Evolutionary conservation across 2,113 vertebrate species (phyloP).

Genomic region (rabbit (Oryctolagus cuniculus)): mOryCun1.1 NC_091439.1:39645501-39646000

Average conservation of each 20-base stretch:
- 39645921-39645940: neutral
- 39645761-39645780: conserved; percentile 58
- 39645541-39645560: neutral
- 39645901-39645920: neutral
- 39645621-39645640: neutral
- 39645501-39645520: neutral
- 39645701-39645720: conserved; percentile 46
- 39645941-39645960: neutral
- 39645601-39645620: neutral
- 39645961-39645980: neutral
- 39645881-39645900: conserved; percentile 30
- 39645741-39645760: neutral
- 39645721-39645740: neutral
- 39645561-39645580: neutral
- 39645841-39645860: conserved; percentile 43
- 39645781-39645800: conserved; percentile 37
- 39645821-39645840: conserved; percentile 50
- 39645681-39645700: conserved; percentile 27
- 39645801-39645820: neutral
- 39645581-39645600: neutral
- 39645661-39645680: neutral
- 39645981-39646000: neutral
- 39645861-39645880: conserved; percentile 7
- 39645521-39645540: neutral
- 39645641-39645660: neutral